Base-by-base conservation (phyloP, 2,888 invertebrate genomes). In the Melanchra persicariae region DNA sequence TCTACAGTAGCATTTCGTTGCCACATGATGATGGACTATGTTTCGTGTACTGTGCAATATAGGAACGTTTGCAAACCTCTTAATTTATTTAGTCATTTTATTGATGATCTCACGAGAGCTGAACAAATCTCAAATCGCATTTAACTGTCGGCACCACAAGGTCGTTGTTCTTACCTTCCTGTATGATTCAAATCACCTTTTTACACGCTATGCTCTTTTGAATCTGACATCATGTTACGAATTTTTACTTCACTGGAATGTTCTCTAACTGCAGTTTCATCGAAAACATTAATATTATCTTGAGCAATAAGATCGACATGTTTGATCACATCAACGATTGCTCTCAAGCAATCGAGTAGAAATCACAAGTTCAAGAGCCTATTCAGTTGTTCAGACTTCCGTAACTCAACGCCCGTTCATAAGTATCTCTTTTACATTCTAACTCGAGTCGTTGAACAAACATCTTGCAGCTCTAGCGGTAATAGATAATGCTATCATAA, bases 91-190 rank as follows among this genome's bases (percentile, higher is more conserved):
- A 40, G 66, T 47, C 22, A 15, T 57, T 79, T 58, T 68, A 68
- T 71, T 70, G 70, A 73, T 89, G 88, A 90, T 85, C 87, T 89
- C 87, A 88, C 74, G 67, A 81, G 66, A 84, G 67, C 82, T 82
- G 54, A 83, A 84, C 69, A 61, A 75, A 73, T 76, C 70, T 78
- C 69, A 71, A 79, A 84, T 71, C 81, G 77, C 79, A 79, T 84
- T 83, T 79, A 79, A 85, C 79, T 81, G 86, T 86, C 86, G 85
- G 81, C 81, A 77, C 73, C 67, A 84, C 91, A 92, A 93, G 92
- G 92, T 84, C 87, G 72, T 74, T 74, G 70, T 81, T 85, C 85
- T 85, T 84, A 83, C 83, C 86, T 90, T 89, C 87, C 86, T 89
- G 85, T 77, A 82, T 85, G 80, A 85, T 80, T 89, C 82, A 84